These are phyloP conservation scores for Drosophila parvula DNA, from an alignment of 1,140 invertebrate genomes.

Conservation along the genomic window DNA sequence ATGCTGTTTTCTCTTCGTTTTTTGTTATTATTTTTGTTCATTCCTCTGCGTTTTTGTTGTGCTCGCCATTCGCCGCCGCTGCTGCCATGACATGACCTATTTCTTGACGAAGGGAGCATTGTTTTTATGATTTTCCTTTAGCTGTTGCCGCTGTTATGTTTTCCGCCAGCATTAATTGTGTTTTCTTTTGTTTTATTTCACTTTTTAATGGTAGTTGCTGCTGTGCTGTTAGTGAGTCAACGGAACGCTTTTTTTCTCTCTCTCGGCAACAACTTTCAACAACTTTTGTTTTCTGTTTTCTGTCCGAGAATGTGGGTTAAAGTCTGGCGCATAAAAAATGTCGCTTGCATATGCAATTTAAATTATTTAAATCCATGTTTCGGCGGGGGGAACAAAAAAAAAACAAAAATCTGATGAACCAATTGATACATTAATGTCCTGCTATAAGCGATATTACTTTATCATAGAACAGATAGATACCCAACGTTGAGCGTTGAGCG, in stretches of 20 bases:
- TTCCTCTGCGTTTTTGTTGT: constrained; percentile 35
- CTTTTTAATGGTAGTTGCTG: constrained; percentile 25
- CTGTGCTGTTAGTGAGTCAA: constrained; percentile 27
- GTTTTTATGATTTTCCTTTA: constrained; percentile 24
- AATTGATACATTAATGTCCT: constrained; percentile 39
- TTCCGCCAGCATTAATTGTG: constrained; percentile 41
- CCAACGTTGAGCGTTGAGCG: constrained; percentile 24
- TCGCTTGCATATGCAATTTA: constrained; percentile 31
- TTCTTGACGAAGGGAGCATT: constrained; percentile 14
- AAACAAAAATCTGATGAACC: constrained; percentile 31
- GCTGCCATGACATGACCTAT: constrained; percentile 26
- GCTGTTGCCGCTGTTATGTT: constrained; percentile 15
- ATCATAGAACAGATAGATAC: constrained; percentile 12
- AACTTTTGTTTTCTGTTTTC: constrained; percentile 37
- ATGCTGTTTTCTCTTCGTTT: not conserved
- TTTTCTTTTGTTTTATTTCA: constrained; percentile 47
- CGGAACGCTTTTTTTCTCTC: constrained; percentile 2
- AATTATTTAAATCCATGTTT: constrained; percentile 25
- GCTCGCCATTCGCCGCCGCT: constrained; percentile 34
- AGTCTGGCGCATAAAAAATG: constrained; percentile 16
- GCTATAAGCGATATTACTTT: constrained; percentile 22
- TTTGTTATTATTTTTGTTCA: constrained; percentile 3
- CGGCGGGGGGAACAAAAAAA: no score
- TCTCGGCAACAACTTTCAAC: constrained; percentile 12
- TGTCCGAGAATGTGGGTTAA: constrained; percentile 37